A percentile compares a stretch with the other conserved stretches of the same genome.
phyloP scores from a whole-genome alignment of 2,113 vertebrate species.

The Zosterops pallidus region DNA sequence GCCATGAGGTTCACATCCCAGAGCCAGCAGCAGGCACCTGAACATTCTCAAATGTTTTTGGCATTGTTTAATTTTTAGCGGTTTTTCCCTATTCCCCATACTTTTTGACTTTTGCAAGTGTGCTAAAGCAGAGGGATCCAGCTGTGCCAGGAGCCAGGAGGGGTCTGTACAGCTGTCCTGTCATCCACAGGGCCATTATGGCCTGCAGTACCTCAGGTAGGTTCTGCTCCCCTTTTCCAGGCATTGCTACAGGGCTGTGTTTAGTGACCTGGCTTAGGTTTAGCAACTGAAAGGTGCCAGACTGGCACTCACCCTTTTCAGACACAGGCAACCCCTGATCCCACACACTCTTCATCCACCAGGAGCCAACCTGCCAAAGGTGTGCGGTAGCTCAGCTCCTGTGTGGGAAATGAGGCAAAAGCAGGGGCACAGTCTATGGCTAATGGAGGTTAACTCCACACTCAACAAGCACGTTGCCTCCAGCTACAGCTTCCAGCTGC shows the following conservation, averaged over 20 bases:
- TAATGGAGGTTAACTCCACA: neutral
- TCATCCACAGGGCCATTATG: neutral
- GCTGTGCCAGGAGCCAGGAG: neutral
- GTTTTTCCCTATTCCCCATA: accelerated
- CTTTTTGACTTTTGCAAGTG: neutral
- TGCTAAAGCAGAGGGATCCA: neutral
- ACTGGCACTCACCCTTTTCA: neutral
- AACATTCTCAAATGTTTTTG: neutral
- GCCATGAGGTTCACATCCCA: neutral
- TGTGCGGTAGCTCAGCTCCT: neutral
- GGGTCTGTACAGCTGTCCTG: neutral
- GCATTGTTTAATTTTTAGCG: neutral
- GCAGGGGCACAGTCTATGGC: accelerated
- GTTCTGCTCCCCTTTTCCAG: neutral
- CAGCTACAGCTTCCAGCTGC: neutral
- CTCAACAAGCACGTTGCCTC: neutral
- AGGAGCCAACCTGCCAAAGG: neutral
- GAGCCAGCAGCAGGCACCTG: neutral
- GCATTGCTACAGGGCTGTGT: neutral
- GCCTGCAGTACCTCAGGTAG: neutral
- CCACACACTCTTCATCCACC: neutral
- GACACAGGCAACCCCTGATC: neutral
- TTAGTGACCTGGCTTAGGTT: neutral
- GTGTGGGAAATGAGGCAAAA: neutral
- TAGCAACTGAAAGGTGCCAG: neutral